Conservation (phyloP, 2,888 invertebrate genomes). For the Achlya flavicornis region DNA sequence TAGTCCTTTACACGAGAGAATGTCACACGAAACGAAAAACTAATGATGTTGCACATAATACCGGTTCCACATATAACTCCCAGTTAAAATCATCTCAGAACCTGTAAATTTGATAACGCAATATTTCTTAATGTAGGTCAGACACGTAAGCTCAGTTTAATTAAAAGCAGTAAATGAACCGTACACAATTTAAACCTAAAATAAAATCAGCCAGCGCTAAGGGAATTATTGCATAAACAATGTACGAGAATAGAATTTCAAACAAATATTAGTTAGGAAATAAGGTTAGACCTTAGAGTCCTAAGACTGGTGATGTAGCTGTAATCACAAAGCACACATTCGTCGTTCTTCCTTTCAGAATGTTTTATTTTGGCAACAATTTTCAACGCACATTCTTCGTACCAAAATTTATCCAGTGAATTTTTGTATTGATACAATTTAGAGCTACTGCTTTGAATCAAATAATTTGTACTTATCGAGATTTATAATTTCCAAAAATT, state of each 20-base stretch:
- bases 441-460: no score
- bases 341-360: background rate
- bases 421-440: no score
- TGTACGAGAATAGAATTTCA: constrained; percentile 14
- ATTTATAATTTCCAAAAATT: background rate
- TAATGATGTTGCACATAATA: constrained; percentile 28
- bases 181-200: constrained; percentile 27
- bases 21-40: constrained; percentile 46
- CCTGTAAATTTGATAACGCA: constrained; percentile 44
- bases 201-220: constrained; percentile 19
- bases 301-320: background rate
- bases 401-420: no score
- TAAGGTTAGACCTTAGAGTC: background rate
- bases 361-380: background rate
- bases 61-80: constrained; percentile 35
- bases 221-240: constrained; percentile 38
- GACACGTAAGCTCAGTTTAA: constrained; percentile 29
- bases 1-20: constrained; percentile 41
- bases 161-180: constrained; percentile 28
- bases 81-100: constrained; percentile 26
- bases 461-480: background rate
- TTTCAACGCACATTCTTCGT: background rate
- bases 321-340: background rate
- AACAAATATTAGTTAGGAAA: background rate
- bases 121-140: constrained; percentile 58